phyloP scores from a whole-genome alignment of 2,797 vertebrate species.

The Melopsittacus undulatus region DNA sequence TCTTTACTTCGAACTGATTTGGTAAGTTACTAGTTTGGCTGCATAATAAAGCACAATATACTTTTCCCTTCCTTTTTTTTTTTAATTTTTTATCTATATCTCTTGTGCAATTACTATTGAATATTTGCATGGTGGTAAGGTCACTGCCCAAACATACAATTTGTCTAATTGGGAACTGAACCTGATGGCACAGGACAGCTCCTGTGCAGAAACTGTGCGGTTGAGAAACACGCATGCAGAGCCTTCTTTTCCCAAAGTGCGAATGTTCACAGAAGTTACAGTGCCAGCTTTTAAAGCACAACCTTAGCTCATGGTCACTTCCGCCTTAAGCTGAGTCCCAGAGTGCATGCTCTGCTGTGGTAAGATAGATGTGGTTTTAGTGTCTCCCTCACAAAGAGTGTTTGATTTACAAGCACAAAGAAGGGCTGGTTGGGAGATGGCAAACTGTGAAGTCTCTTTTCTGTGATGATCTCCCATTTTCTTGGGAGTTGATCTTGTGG shows the following conservation, averaged over 20 bases:
- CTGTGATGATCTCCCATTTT: fast-evolving
- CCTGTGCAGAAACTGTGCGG: background rate
- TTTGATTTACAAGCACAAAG: background rate
- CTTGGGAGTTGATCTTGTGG: background rate
- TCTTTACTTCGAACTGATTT: background rate
- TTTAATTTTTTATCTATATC: slow-evolving; percentile 6
- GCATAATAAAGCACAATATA: background rate
- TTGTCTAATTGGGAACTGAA: background rate
- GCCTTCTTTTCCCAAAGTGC: background rate
- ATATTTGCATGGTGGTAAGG: background rate
- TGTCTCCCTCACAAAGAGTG: fast-evolving
- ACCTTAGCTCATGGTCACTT: background rate
- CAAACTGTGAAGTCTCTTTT: fast-evolving
- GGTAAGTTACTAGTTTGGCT: slow-evolving; percentile 7
- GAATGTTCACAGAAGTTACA: background rate
- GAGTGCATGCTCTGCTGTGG: background rate
- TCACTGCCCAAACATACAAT: background rate
- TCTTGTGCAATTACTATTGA: background rate
- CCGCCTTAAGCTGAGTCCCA: background rate
- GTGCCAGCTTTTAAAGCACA: background rate
- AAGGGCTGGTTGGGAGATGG: background rate
- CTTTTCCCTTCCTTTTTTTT: background rate
- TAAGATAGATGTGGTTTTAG: background rate
- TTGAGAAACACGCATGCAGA: background rate
- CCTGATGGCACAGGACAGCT: fast-evolving